Evolutionary conservation across 2,888 invertebrate genomes (phyloP), one percentile per base, ranked within the genome.

Genomic region (Limenitis camilla): DNA sequence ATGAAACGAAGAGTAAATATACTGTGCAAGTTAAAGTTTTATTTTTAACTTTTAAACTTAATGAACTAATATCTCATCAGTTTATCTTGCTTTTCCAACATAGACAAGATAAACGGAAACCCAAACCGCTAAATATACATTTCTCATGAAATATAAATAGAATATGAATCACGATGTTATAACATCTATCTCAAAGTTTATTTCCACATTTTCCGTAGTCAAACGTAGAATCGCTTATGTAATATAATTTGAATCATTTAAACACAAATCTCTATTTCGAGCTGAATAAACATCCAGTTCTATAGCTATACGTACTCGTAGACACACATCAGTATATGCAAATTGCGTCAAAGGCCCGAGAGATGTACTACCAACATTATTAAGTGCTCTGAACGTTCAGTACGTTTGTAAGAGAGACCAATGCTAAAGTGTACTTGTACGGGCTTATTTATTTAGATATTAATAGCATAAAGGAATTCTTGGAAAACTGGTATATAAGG

Each of bases 321-420:
- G 60, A 56, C 62, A 62, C 65, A 69, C 65, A 71, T 71, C 66
- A 67, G 67, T 65, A 54, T 66, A 76, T 73, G 68, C 67, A 74
- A 76, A 76, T 73, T 63, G 64, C 66, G 62, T 69, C 69, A 71
- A 73, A 74, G 71, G 64, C 53, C 51, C 60, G 56, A 38, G 52
- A 68, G 61, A 62, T 63, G 48, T 51, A 63, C 53, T 56, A 40
- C 57, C 63, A 70, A 69, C 61, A 57, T 65, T 65, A 65, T 68
- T 67, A 67, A 63, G 52, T 60, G 62, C 49, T 45, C 47, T 49
- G 48, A 56, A 60, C 49, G 51, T 61, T n/a, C n/a, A n/a, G n/a
- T n/a, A 59, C 59, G 61, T 55, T 65, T 64, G 65, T 63, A 62
- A 68, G 68, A 69, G 66, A 59, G 60, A 65, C 57, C 61, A 63